Base-by-base conservation (phyloP, 1,140 invertebrate species). In the Plodia interpunctella region DNA sequence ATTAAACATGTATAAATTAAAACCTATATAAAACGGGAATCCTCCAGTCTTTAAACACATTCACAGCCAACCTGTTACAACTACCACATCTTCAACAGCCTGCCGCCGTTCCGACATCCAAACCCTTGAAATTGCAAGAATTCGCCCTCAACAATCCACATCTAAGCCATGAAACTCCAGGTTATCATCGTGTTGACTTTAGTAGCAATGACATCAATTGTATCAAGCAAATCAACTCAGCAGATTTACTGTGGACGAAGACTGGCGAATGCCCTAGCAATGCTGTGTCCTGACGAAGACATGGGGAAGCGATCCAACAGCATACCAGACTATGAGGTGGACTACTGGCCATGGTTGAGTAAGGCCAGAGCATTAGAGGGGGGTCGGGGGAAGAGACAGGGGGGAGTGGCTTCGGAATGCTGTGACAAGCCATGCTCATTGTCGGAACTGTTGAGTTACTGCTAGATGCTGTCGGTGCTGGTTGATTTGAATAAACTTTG, bases 351-450 rank as follows among this genome's bases (percentile, higher is more conserved):
- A 0, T 53, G 51, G 51, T 5, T 53, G 15, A 53, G 51, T 9
- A 28, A 49, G 32, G 0, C 35, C 18, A 13, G 55, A 5, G 55
- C 55, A 13, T 5, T 57, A 19, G 51, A 53, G 17, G 28, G 49
- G 11, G n/a, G 13, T 25, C 11, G 56, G 8, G 56, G 56, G 11
- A 57, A 57, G 25, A 49, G 44, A 21, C 20, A 51, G 20, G 3
- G 10, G 30, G 56, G 56, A 28, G 56, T 57, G 44, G 65, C 64
- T 6, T 51, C 66, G n/a, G 74, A 76, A 49, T 74, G 71, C 56
- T 74, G 74, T 21, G 68, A 76, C 6, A 76, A 76, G 17, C 63
- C 65, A 5, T 76, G 74, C 51, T 52, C 66, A 0, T 25, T 62
- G 6, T 35, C 64, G 10, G 74, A 76, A 49, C 54, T 76, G 11